Evolutionary conservation across 1,140 invertebrate genomes (phyloP), one percentile per base, ranked within the genome.

Genomic region (Penaeus vannamei): DNA sequence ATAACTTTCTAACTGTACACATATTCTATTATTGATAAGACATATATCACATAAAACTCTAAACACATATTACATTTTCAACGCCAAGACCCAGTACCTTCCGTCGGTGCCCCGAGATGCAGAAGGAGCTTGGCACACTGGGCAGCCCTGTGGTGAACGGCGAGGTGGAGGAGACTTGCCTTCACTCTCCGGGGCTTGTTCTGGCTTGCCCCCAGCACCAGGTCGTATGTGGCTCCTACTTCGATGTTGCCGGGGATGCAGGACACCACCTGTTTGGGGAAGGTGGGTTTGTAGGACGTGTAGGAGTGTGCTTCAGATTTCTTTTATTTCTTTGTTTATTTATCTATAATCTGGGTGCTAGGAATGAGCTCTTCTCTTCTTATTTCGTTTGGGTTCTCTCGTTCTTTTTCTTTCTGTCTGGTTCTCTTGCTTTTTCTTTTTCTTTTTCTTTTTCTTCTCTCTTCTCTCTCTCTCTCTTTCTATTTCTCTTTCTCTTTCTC

Each of bases 241-340:
- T 89, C 87, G 0, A 89, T 89, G 82, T 89, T 69, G 26, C 87
- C 87, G 0, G 87, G 87, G 29, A 89, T 89, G 20, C 87, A 89
- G 0, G 87, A 89, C 20, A 89, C 87, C 10, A 89, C 87, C 87
- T 89, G 32, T 0, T 14, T 46, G 36, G 10, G 53, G 36, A 14
- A 32, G 7, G 72, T 2, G 42, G 23, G n/a, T 22, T 42, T n/a
- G n/a, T n/a, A n/a, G n/a, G n/a, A n/a, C n/a, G n/a, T n/a, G n/a
- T n/a, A n/a, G n/a, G n/a, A n/a, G n/a, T n/a, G n/a, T n/a, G n/a
- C n/a, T n/a, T n/a, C n/a, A n/a, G n/a, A n/a, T n/a, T n/a, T n/a
- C n/a, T n/a, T n/a, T n/a, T n/a, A n/a, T n/a, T n/a, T n/a, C n/a
- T n/a, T n/a, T n/a, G n/a, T n/a, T n/a, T n/a, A n/a, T n/a, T n/a